Evolutionary conservation across 2,113 vertebrate species (phyloP).

Genomic region (Tetraodon nigroviridis): DNA sequence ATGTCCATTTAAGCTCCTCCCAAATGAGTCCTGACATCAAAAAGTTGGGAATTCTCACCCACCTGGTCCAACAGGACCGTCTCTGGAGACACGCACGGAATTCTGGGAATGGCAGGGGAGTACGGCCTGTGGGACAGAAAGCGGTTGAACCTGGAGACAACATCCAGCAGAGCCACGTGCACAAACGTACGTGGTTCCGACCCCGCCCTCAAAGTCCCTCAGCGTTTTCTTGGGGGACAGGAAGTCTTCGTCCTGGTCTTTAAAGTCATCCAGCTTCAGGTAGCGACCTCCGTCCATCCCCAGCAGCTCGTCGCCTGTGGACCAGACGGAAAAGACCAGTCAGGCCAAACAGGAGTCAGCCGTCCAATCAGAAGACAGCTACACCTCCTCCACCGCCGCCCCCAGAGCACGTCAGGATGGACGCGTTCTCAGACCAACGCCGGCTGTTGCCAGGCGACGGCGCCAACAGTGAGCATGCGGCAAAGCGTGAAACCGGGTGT

Average conservation of each 20-base stretch:
- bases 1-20: too few relatives aligned
- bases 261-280: constrained; percentile 78
- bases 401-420: neutral
- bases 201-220: constrained; percentile 75
- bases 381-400: constrained; percentile 20
- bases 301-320: constrained; percentile 75
- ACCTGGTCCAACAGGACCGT: constrained; percentile 84
- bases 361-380: constrained; percentile 31
- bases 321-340: constrained; percentile 5
- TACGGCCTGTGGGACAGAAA: constrained; percentile 76
- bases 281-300: constrained; percentile 77
- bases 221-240: constrained; percentile 76
- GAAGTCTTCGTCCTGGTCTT: constrained; percentile 80
- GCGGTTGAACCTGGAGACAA: neutral
- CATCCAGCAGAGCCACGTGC: too few relatives aligned
- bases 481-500: constrained; percentile 60
- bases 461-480: constrained; percentile 65
- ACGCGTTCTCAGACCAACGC: constrained; percentile 3
- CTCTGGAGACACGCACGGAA: constrained; percentile 90
- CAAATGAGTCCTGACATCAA: too few relatives aligned
- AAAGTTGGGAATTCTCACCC: constrained; percentile 3
- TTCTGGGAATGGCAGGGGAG: constrained; percentile 85
- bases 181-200: constrained; percentile 74
- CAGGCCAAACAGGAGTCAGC: constrained; percentile 1
- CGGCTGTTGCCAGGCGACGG: constrained; percentile 55